Evolutionary conservation across 2,113 vertebrate genomes (phyloP).

Genomic region (Scalopus aquaticus): DNA sequence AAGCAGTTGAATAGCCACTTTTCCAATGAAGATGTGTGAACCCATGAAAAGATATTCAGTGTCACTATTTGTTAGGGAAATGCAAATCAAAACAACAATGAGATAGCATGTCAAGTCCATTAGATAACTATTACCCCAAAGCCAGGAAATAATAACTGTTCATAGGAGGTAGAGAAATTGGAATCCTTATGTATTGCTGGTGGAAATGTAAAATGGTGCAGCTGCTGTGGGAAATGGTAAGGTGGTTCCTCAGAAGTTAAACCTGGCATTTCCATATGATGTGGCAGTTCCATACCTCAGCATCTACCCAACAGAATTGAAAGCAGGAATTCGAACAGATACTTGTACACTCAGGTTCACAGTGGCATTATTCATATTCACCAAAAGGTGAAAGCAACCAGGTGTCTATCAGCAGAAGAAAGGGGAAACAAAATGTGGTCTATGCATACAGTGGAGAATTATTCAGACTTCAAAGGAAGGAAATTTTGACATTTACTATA

Average conservation of each 20-base stretch:
- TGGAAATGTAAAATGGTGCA: not conserved
- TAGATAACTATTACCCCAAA: not conserved
- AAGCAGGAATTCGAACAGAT: not conserved
- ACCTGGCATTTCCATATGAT: not conserved
- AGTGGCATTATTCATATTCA: not conserved
- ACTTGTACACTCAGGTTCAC: not conserved
- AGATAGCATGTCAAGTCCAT: not conserved
- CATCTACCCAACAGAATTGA: not conserved
- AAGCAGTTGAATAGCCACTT: not conserved
- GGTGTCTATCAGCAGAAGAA: not conserved
- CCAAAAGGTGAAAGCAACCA: not conserved
- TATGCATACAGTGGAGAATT: not conserved
- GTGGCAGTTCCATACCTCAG: not conserved
- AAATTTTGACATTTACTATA: not conserved
- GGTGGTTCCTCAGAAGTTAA: not conserved
- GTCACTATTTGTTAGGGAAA: not conserved
- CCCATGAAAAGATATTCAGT: not conserved
- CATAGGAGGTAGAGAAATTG: too few relatives aligned
- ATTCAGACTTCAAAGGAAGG: not conserved
- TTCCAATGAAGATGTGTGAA: not conserved
- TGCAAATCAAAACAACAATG: not conserved
- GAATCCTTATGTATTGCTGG: too few relatives aligned
- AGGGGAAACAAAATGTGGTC: not conserved
- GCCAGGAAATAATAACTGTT: too few relatives aligned
- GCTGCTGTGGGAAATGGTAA: not conserved